Conservation (phyloP, 1,140 invertebrate species). For the Theocolax elegans region DNA sequence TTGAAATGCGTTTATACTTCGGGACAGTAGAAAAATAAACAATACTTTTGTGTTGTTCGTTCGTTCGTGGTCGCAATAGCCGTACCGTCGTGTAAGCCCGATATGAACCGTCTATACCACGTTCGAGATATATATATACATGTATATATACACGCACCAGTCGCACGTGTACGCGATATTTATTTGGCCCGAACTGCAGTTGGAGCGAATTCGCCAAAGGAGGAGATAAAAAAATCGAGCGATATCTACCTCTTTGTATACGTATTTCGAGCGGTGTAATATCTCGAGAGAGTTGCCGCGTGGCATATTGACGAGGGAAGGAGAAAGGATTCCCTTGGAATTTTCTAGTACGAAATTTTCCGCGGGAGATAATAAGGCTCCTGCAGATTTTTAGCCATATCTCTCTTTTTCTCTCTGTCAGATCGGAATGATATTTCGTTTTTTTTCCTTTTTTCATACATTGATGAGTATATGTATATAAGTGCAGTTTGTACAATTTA, state of each 20-base stretch:
- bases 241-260: neutral
- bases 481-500: too few species aligned
- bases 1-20: too few species aligned
- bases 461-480: too few species aligned
- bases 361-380: too few species aligned
- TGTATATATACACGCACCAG: neutral
- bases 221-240: neutral
- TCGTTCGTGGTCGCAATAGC: neutral
- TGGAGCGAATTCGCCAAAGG: neutral
- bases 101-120: too few species aligned
- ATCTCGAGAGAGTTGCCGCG: neutral
- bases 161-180: neutral
- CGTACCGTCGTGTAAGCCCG: neutral
- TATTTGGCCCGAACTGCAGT: neutral
- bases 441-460: too few species aligned
- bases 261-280: neutral
- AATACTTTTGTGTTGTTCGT: neutral
- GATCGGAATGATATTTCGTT: too few species aligned
- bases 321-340: too few species aligned
- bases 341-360: too few species aligned
- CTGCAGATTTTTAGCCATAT: too few species aligned
- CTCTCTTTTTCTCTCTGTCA: too few species aligned
- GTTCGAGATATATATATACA: neutral
- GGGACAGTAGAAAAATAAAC: too few species aligned
- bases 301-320: neutral